Evolutionary conservation across 2,113 vertebrate species (phyloP), one percentile per base, ranked within the genome.

Genomic region (Muntiacus muntjak): DNA sequence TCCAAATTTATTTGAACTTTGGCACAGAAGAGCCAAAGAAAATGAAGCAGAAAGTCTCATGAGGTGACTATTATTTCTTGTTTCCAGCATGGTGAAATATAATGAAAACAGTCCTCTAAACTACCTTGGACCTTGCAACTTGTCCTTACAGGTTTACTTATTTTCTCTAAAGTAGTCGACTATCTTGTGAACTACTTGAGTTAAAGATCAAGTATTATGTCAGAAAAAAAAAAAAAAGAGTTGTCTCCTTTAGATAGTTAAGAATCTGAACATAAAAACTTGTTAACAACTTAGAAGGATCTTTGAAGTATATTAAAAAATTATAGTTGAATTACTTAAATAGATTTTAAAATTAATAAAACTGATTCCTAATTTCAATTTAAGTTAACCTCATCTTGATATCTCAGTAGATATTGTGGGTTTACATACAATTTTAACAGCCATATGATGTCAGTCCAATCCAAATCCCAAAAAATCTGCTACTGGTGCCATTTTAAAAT

Each of bases 1-100:
- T 95, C 40, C 36, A 89, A 60, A 92, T 94, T 95, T 89, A 92
- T 88, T 71, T 87, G 91, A 91, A 97, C 93, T 91, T 96, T 52
- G 55, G 54, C 78, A 74, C 79, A 64, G 28, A 95, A 81, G 55
- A 79, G 36, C 55, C 40, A 45, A 96, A 92, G 95, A 64, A 97
- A 96, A 81, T 95, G 81, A 92, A 96, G 5, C 36, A 45, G 86
- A 93, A 92, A 79, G 57, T 47, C 76, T 86, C 67, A 6, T 87
- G 78, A 45, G 71, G 33, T 55, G 50, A 16, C 47, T 83, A 0
- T 89, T 94, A 67, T 74, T 89, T 96, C 87, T 82, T 55, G 40
- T 94, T 81, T 82, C 40, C 54, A 45, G 30, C 28, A 16, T 17
- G 28, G 12, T 14, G 11, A 91, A 64, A 81, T 71, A 10, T 50